Percentiles rank a stretch among this genome's conserved stretches.
These are phyloP conservation scores for Etheostoma spectabile DNA, from an alignment of 2,113 vertebrate species.

Conservation along the genomic window DNA sequence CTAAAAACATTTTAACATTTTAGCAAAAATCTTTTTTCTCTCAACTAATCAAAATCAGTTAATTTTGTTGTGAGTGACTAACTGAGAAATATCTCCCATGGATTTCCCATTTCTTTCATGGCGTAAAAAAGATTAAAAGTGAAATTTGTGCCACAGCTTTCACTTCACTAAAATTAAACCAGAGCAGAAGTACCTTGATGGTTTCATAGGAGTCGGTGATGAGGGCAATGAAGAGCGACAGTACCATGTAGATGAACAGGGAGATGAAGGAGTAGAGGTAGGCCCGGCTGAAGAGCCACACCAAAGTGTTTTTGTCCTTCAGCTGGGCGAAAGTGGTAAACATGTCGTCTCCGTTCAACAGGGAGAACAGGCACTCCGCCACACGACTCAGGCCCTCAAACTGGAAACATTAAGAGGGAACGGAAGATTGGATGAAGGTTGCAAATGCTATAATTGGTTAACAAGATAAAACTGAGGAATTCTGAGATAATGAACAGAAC, in stretches of 20 bases:
- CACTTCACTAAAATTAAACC: background rate
- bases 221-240: slow-evolving; percentile 98
- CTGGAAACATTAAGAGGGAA: slow-evolving; percentile 74
- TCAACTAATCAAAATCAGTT: background rate
- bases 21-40: background rate
- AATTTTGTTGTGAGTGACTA: background rate
- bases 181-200: slow-evolving; percentile 89
- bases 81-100: background rate
- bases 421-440: background rate
- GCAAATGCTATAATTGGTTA: background rate
- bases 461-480: background rate
- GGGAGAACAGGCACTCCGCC: slow-evolving; percentile 95
- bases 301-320: slow-evolving; percentile 91
- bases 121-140: background rate
- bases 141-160: background rate
- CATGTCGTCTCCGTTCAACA: slow-evolving; percentile 99
- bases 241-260: slow-evolving; percentile 98
- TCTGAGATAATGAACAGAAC: background rate
- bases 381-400: slow-evolving; percentile 95
- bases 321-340: slow-evolving; percentile 97
- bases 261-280: slow-evolving; percentile 99
- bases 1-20: background rate
- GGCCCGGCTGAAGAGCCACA: slow-evolving; percentile 94
- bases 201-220: slow-evolving; percentile 97
- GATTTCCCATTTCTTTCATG: background rate